phyloP scores from a whole-genome alignment of 2,888 invertebrate genomes.

The Ophion ellenae region DNA sequence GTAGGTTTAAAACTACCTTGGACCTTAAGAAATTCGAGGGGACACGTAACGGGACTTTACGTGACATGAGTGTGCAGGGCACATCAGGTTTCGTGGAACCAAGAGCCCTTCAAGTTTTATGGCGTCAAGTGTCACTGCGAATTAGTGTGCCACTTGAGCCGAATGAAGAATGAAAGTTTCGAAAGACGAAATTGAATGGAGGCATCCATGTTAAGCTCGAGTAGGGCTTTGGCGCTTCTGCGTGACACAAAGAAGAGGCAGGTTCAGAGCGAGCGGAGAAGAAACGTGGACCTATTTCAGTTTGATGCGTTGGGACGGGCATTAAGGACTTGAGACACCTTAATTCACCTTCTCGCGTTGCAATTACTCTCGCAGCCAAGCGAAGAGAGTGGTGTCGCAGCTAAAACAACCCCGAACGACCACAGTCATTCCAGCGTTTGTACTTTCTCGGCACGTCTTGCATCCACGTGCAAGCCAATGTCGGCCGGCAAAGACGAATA shows the following conservation, averaged over 20 bases:
- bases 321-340: slow-evolving; percentile 29
- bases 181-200: slow-evolving; percentile 37
- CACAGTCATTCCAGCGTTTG: slow-evolving; percentile 6
- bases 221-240: not conserved
- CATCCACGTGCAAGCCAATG: not conserved
- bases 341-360: slow-evolving; percentile 43
- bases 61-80: not conserved
- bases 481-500: not conserved
- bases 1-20: not conserved
- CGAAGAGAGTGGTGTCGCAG: not conserved
- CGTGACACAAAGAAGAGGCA: not conserved
- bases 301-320: slow-evolving; percentile 28
- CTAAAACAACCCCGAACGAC: not conserved
- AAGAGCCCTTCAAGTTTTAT: slow-evolving; percentile 8
- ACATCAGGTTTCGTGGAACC: not conserved
- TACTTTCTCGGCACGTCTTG: slow-evolving; percentile 44
- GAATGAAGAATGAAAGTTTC: slow-evolving; percentile 25
- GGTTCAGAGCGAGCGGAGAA: not conserved
- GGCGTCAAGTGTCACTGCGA: not conserved
- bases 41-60: not conserved
- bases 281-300: slow-evolving; percentile 45
- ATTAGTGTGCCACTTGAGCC: not conserved
- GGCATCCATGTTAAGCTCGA: slow-evolving; percentile 21
- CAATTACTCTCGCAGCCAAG: slow-evolving; percentile 45
- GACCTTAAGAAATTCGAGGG: not conserved